These are phyloP conservation scores for Parnassius mnemosyne DNA, from an alignment of 2,888 invertebrate genomes.

Conservation along the genomic window DNA sequence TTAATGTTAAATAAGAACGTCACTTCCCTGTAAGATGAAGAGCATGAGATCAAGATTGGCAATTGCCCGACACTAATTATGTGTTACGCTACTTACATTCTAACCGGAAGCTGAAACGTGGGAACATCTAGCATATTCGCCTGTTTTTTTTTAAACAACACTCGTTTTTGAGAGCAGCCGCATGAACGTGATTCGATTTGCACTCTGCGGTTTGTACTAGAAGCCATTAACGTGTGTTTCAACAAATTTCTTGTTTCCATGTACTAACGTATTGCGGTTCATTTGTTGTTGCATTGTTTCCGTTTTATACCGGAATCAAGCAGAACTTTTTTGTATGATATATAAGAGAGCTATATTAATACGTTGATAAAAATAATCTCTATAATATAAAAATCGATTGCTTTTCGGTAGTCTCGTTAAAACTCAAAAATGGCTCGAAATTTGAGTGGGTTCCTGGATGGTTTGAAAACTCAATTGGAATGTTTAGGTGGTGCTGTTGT, in stretches of 20 bases:
- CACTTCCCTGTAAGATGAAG: neutral
- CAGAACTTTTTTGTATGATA: no score
- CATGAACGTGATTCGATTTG: constrained; percentile 33
- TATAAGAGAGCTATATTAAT: no score
- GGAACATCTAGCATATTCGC: constrained; percentile 47
- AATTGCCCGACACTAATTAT: constrained; percentile 46
- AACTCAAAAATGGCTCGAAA: no score
- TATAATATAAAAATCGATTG: no score
- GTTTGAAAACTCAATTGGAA: no score
- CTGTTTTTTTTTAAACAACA: constrained; percentile 31
- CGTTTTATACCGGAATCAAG: no score
- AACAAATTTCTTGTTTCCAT: constrained; percentile 17
- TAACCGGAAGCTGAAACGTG: constrained; percentile 54
- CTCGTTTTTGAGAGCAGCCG: constrained; percentile 27
- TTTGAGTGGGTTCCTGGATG: no score
- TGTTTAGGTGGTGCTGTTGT: no score
- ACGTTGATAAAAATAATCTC: no score
- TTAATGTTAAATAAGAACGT: no score
- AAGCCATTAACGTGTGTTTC: constrained; percentile 29
- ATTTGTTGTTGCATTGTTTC: neutral
- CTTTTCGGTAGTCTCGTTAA: no score
- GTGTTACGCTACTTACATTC: constrained; percentile 49
- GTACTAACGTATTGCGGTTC: neutral
- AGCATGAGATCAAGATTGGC: constrained; percentile 1
- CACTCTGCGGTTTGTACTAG: constrained; percentile 36